These are phyloP conservation scores for Prunella strophiata DNA, from an alignment of 2,797 vertebrate genomes.

Conservation along the genomic window DNA sequence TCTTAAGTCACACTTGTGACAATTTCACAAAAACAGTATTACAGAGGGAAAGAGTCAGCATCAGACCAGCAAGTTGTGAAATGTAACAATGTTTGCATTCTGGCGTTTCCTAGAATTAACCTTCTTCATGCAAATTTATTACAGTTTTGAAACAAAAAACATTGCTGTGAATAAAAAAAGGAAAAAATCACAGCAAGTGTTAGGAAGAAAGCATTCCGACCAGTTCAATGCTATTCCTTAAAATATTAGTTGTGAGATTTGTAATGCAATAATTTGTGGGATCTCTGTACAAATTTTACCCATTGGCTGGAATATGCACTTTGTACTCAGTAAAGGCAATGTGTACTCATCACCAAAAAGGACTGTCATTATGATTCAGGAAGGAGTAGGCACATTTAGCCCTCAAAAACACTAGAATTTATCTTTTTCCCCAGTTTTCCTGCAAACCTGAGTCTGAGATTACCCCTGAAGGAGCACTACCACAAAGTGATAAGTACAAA, in stretches of 20 bases:
- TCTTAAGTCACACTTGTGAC: slow-evolving; percentile 26
- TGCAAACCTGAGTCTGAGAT: background rate
- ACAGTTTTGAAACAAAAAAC: background rate
- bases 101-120: background rate
- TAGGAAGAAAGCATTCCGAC: background rate
- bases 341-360: background rate
- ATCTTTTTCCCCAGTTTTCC: background rate
- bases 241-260: background rate
- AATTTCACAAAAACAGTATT: background rate
- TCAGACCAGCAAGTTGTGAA: background rate
- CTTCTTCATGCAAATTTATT: slow-evolving; percentile 35
- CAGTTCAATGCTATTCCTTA: background rate
- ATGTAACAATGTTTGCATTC: slow-evolving; percentile 3
- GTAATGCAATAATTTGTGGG: background rate
- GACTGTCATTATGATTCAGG: background rate
- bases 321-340: background rate
- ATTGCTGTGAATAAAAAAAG: background rate
- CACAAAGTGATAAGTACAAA: background rate
- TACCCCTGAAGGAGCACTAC: background rate
- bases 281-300: background rate
- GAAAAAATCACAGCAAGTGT: background rate
- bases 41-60: background rate
- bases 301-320: background rate
- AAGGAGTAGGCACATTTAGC: background rate
- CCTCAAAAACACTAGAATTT: background rate